Evolutionary conservation across 2,113 vertebrate genomes (phyloP).

Genomic region (Anoura caudifer): DNA sequence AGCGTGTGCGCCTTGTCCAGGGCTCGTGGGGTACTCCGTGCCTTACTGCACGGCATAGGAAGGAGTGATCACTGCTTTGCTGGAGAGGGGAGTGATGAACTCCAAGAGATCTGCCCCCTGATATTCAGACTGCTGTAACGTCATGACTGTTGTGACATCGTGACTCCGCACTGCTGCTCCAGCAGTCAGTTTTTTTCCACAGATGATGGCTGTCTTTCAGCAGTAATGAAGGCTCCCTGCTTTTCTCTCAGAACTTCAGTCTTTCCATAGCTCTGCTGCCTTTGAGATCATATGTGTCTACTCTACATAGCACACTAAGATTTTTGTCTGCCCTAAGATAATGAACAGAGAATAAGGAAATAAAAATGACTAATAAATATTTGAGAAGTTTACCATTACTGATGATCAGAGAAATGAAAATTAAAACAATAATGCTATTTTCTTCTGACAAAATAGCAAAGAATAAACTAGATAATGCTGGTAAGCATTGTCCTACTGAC

Average conservation of each 20-base stretch:
- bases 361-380: background rate
- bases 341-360: background rate
- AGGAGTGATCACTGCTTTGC: background rate
- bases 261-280: background rate
- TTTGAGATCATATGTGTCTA: background rate
- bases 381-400: background rate
- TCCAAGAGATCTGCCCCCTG: background rate
- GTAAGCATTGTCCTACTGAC: background rate
- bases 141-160: background rate
- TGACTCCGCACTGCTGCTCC: background rate
- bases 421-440: background rate
- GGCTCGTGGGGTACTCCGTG: accelerated
- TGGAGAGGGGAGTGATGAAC: background rate
- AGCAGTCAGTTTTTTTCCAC: background rate
- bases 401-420: constrained; percentile 6
- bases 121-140: background rate
- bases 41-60: background rate
- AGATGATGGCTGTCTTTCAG: background rate
- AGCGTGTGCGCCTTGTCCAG: accelerated
- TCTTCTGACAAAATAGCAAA: constrained; percentile 2
- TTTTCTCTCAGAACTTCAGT: constrained; percentile 8
- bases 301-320: background rate
- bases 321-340: background rate
- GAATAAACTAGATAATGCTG: background rate
- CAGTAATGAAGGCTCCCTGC: background rate